Evolutionary conservation across 2,888 invertebrate species (phyloP), one percentile per base, ranked within the genome.

Genomic region (Drosophila niveifrons): DNA sequence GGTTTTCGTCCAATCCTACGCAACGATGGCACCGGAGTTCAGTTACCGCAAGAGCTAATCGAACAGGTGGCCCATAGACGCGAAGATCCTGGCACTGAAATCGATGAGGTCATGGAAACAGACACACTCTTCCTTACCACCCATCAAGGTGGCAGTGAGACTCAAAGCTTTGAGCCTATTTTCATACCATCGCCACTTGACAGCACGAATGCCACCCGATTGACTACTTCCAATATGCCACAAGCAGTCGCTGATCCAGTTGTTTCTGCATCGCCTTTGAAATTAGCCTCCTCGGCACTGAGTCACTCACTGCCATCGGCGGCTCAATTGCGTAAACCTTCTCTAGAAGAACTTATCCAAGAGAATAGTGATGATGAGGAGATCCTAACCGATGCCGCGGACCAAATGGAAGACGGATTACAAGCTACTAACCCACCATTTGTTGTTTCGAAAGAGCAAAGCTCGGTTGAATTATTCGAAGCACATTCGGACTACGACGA

Each of bases 141-240:
- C 10, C 93, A 94, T 88, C 89, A 91, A 56, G 93, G 83, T 0
- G 83, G 94, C 44, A 78, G 88, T 2, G 90, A 94, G 9, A 94
- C 94, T 0, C 94, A 96, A 90, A 93, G 94, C 48, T 96, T 96
- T 88, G 96, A 96, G 81, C 96, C 96, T 0, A 95, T 96, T 93
- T 97, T 96, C 80, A 95, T 96, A 78, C 96, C 96, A 0, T 96
- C 96, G 0, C 96, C 96, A 0, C 94, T 94, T 10, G 96, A 96
- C 80, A 94, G 95, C 82, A 94, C 68, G 92, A 94, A 92, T 76
- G 82, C 88, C 3, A 83, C 90, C 10, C 78, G 85, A 23, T 51
- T 82, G 10, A 51, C 86, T 11, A 51, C 86, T 11, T 66, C 80
- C 0, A 88, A 84, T 51, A 3, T 47, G 1, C 50, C 75, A 0